A percentile compares a stretch with the other conserved stretches of the same genome.
phyloP scores from a whole-genome alignment of 2,888 invertebrate genomes.

The Sinodicranocentrus sp. region DNA sequence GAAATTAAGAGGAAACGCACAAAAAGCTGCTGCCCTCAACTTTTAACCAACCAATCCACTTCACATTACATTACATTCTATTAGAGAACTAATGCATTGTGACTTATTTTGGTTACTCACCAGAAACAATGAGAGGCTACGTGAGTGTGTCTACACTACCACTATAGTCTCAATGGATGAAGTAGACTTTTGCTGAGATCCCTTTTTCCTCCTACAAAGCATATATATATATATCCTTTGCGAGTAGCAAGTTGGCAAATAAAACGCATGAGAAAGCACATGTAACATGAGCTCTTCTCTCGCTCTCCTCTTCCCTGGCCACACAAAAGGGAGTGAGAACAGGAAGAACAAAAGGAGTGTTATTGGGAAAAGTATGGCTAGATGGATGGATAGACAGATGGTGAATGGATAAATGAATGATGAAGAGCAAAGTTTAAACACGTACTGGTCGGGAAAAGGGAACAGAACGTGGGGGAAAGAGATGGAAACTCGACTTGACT shows the following conservation, averaged over 20 bases:
- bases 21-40: conserved; percentile 32
- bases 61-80: conserved; percentile 41
- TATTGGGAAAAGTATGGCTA: conserved; percentile 11
- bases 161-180: too few species aligned
- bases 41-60: conserved; percentile 37
- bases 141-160: too few species aligned
- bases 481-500: conserved; percentile 33
- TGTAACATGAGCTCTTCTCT: neutral
- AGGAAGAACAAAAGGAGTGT: conserved; percentile 14
- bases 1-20: too few species aligned
- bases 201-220: too few species aligned
- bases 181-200: too few species aligned
- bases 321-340: conserved; percentile 15
- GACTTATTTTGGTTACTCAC: conserved; percentile 31
- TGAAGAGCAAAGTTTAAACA: conserved; percentile 49
- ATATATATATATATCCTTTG: too few species aligned
- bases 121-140: conserved; percentile 17
- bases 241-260: conserved; percentile 49
- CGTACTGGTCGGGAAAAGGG: conserved; percentile 16
- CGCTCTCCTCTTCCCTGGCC: conserved; percentile 20
- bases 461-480: neutral
- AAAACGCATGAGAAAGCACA: conserved; percentile 44
- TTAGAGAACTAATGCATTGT: conserved; percentile 34
- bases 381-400: neutral
- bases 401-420: conserved; percentile 34